phyloP scores from a whole-genome alignment of 1,140 invertebrate genomes.

The Tribolium castaneum region DNA sequence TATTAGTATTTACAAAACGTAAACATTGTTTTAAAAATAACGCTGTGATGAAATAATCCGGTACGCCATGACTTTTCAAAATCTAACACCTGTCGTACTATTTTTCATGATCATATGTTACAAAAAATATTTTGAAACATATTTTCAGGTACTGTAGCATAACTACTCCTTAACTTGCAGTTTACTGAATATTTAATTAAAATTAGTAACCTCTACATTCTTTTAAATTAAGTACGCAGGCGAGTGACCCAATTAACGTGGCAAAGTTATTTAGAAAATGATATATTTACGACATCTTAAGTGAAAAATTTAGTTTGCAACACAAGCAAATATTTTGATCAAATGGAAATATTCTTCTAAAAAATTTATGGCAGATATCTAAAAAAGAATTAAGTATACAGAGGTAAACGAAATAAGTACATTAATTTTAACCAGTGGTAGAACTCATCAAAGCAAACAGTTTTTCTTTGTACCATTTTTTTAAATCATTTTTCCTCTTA shows the following conservation, averaged over 20 bases:
- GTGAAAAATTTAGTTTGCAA: too few species aligned
- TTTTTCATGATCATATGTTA: not conserved
- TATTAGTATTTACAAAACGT: not conserved
- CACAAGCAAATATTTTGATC: too few species aligned
- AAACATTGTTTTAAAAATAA: not conserved
- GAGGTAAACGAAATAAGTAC: too few species aligned
- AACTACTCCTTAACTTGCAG: not conserved
- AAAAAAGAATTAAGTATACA: too few species aligned
- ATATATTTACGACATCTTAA: too few species aligned
- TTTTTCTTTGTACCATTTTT: too few species aligned
- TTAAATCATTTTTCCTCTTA: too few species aligned
- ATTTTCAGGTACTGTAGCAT: not conserved
- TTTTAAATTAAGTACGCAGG: not conserved
- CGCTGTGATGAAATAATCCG: not conserved
- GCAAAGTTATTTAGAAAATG: not conserved
- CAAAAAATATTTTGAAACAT: not conserved
- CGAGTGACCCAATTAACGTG: not conserved
- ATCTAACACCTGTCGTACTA: not conserved
- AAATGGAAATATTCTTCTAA: too few species aligned
- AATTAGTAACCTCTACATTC: not conserved
- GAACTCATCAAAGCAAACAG: too few species aligned
- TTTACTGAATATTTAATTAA: not conserved
- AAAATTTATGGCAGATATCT: too few species aligned
- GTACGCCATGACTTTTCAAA: not conserved
- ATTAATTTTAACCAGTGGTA: too few species aligned